Conservation (phyloP, 2,113 vertebrate genomes). For the Calidris pygmaea region DNA sequence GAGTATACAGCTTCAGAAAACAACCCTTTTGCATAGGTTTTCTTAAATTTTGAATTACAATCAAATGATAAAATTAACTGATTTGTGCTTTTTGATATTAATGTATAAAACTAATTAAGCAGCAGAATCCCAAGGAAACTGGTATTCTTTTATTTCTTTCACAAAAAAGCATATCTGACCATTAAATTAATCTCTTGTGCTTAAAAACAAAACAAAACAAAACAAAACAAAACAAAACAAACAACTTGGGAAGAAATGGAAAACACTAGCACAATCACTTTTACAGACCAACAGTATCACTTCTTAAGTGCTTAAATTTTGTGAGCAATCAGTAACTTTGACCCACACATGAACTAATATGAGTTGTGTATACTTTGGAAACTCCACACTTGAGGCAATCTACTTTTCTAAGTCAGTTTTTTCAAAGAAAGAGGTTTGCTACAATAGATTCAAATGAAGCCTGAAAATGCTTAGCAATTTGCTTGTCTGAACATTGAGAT, state of each 20-base stretch:
- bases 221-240: no score
- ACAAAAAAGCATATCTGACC: background rate
- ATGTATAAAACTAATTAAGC: background rate
- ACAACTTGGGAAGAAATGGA: background rate
- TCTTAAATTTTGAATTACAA: background rate
- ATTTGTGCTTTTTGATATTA: background rate
- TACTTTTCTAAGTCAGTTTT: background rate
- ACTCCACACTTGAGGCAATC: background rate
- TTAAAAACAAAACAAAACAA: no score
- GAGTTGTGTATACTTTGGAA: background rate
- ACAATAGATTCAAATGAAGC: background rate
- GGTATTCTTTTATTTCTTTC: background rate
- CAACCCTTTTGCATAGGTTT: background rate
- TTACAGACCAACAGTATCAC: background rate
- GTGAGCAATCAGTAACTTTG: background rate
- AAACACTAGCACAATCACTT: background rate
- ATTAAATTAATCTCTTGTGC: background rate
- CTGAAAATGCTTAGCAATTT: background rate
- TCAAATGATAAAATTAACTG: background rate
- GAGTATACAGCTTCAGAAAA: background rate
- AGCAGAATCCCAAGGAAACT: background rate
- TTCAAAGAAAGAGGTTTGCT: background rate
- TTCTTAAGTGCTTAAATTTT: background rate
- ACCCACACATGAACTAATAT: background rate
- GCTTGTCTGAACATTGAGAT: conserved; percentile 4